A percentile compares a stretch with the other conserved stretches of the same genome.
These are phyloP conservation scores for Engystomops pustulosus DNA, from an alignment of 2,113 vertebrate genomes.

Conservation along the genomic window DNA sequence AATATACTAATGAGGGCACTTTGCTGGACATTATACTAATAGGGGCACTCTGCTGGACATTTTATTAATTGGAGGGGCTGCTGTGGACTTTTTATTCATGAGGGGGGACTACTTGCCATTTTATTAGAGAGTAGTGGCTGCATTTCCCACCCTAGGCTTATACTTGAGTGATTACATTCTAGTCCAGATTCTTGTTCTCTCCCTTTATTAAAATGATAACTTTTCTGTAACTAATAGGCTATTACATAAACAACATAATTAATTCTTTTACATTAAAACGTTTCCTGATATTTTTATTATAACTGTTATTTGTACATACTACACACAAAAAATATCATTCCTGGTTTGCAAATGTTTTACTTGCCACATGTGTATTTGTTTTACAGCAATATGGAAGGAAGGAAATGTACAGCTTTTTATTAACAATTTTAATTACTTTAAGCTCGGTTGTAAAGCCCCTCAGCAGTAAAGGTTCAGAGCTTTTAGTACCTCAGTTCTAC, in stretches of 20 bases:
- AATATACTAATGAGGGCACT: no score
- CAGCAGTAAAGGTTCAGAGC: slow-evolving; percentile 34
- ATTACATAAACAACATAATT: background rate
- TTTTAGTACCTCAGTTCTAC: slow-evolving; percentile 66
- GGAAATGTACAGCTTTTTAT: slow-evolving; percentile 31
- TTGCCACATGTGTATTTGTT: slow-evolving; percentile 31
- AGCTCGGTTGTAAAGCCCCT: slow-evolving; percentile 32
- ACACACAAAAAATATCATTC: slow-evolving; percentile 62
- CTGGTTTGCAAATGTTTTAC: slow-evolving; percentile 55
- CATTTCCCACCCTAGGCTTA: no score
- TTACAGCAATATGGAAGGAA: slow-evolving; percentile 40
- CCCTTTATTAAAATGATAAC: background rate
- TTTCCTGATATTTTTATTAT: background rate
- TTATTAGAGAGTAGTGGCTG: no score
- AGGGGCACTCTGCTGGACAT: no score
- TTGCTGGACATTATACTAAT: no score
- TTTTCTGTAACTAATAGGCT: background rate
- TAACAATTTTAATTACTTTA: slow-evolving; percentile 53
- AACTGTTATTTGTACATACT: background rate
- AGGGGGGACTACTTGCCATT: no score
- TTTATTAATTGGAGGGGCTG: no score
- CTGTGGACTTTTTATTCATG: no score
- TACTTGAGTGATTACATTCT: background rate
- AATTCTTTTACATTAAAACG: background rate
- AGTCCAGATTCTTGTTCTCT: background rate